Evolutionary conservation across 1,140 invertebrate species (phyloP), one percentile per base, ranked within the genome.

Genomic region (Zaprionus gabonicus): DNA sequence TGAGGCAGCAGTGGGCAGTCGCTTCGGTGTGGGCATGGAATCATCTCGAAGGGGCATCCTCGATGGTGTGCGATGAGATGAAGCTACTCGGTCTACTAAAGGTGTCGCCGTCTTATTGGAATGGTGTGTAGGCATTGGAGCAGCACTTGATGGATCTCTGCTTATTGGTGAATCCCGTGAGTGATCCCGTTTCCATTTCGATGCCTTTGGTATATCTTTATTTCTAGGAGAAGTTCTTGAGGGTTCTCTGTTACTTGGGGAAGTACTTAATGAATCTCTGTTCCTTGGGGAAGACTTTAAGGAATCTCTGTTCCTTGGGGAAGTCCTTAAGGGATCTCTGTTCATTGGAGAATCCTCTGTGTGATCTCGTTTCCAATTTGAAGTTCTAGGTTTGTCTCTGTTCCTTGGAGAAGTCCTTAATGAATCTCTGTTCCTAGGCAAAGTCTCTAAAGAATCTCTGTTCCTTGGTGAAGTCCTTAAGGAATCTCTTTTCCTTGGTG

Each of bases 1-100:
- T 1, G 84, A 76, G 1, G 23, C 4, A 1, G 44, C 20, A 3
- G 77, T 70, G 4, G 76, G 58, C 15, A 46, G 31, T 34, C n/a
- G 27, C 13, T n/a, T 57, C 0, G 69, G 27, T 13, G 34, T 23
- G n/a, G 7, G 15, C 10, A 31, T 36, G 15, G 51, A 3, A 15
- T 23, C 62, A 25, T n/a, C 15, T 2, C 13, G 31, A 5, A 34
- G 31, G 6, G 2, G 6, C 2, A 34, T 60, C 34, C 44, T 38
- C 20, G 36, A 13, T 1, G 53, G 58, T 23, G 53, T 41, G 15
- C 4, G 34, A 25, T 56, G 44, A 58, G n/a, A 4, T 13, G 36
- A 28, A 15, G 6, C 4, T 1, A 4, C 12, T 46, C 23, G n/a
- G n/a, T 23, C 23, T 2, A 23, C 23, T 23, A 17, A 25, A 31